A percentile compares a stretch with the other conserved stretches of the same genome.
Conservation (phyloP, 2,888 invertebrate species). For the Drosophila fulvimacula region DNA sequence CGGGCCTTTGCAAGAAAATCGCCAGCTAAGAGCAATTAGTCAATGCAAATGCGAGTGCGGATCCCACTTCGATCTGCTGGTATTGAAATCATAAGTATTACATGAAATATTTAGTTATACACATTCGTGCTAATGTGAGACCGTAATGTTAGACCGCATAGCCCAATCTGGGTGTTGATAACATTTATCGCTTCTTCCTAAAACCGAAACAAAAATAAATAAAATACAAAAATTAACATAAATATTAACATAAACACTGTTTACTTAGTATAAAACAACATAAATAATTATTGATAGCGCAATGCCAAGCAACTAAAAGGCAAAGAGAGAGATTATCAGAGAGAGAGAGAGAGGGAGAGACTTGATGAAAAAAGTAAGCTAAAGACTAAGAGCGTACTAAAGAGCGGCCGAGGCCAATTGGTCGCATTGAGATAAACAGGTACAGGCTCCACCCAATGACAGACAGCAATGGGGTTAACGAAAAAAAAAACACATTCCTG, state of each 20-base stretch:
- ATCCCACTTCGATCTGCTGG: conserved; percentile 26
- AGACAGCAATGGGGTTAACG: conserved; percentile 20
- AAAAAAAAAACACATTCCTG: conserved; percentile 16
- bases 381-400: conserved; percentile 26
- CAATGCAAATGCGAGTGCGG: conserved; percentile 20
- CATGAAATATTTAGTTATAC: neutral
- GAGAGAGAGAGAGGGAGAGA: neutral
- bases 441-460: conserved; percentile 56
- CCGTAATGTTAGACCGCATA: conserved; percentile 19
- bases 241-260: conserved; percentile 24
- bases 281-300: conserved; percentile 21
- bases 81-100: conserved; percentile 21
- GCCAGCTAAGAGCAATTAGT: conserved; percentile 18
- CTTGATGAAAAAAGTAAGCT: neutral
- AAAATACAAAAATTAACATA: conserved; percentile 17
- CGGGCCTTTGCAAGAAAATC: conserved; percentile 7
- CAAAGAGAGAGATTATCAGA: neutral
- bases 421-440: conserved; percentile 18
- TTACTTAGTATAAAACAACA: conserved; percentile 46
- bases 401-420: conserved; percentile 42
- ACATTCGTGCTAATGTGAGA: neutral
- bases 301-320: conserved; percentile 11
- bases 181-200: conserved; percentile 29
- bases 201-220: neutral
- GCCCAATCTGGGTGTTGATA: conserved; percentile 33